Evolutionary conservation across 2,797 vertebrate genomes (phyloP).

Genomic region (Podarcis siculus): DNA sequence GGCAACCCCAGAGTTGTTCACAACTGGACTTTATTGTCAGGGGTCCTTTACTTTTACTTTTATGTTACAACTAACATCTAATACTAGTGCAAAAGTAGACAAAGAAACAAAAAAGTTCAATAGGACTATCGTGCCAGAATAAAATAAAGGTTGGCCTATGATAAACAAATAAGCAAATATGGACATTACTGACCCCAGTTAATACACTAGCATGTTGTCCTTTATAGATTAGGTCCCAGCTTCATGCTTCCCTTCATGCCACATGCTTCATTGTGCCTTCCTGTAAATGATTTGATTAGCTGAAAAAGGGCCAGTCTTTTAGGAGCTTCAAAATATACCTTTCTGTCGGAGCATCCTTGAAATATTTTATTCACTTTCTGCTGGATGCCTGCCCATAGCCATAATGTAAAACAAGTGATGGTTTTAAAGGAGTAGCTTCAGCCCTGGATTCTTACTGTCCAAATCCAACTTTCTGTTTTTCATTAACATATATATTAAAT

Average conservation of each 20-base stretch:
- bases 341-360: not conserved
- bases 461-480: not conserved
- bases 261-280: not conserved
- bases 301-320: not conserved
- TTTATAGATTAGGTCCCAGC: not conserved
- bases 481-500: not conserved
- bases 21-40: no score
- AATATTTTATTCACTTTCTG: not conserved
- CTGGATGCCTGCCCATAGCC: not conserved
- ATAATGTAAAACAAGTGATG: not conserved
- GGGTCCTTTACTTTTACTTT: no score
- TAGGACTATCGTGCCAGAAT: not conserved
- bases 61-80: not conserved
- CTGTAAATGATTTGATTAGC: not conserved
- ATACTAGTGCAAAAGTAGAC: not conserved
- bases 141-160: not conserved
- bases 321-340: not conserved
- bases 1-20: no score
- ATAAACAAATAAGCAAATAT: no score
- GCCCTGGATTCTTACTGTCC: no score
- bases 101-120: not conserved
- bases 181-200: not conserved
- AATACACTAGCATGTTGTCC: not conserved
- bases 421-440: not conserved
- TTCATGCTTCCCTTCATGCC: not conserved